These are phyloP conservation scores for Saccostrea echinata DNA, from an alignment of 1,140 invertebrate species.

Conservation along the genomic window DNA sequence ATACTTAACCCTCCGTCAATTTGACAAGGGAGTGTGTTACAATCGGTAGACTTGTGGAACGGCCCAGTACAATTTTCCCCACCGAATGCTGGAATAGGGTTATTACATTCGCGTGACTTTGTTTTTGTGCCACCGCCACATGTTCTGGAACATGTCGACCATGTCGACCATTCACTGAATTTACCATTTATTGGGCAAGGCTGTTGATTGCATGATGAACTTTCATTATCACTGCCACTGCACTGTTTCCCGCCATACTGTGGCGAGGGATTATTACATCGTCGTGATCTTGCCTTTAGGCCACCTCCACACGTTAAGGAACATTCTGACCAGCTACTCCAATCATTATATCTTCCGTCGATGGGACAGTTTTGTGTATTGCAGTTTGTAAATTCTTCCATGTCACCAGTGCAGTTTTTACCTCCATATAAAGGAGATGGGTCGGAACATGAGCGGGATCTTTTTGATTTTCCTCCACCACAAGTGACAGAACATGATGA, in stretches of 20 bases:
- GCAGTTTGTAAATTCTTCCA: slow-evolving; percentile 66
- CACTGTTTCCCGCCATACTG: slow-evolving; percentile 64
- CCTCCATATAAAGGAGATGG: slow-evolving; percentile 72
- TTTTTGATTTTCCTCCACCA: slow-evolving; percentile 70
- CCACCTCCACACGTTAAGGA: slow-evolving; percentile 68
- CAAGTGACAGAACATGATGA: slow-evolving; percentile 74
- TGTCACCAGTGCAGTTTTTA: slow-evolving; percentile 68
- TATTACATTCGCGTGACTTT: slow-evolving; percentile 27
- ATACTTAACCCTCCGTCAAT: slow-evolving; percentile 4
- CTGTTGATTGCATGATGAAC: neutral
- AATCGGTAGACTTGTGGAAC: slow-evolving; percentile 62
- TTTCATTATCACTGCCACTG: slow-evolving; percentile 42
- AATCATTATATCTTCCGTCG: slow-evolving; percentile 69
- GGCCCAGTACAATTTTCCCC: slow-evolving; percentile 42
- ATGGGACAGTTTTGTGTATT: slow-evolving; percentile 36
- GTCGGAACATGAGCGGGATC: slow-evolving; percentile 73
- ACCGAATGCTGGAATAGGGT: slow-evolving; percentile 42
- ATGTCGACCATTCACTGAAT: slow-evolving; percentile 41
- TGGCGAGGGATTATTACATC: slow-evolving; percentile 64
- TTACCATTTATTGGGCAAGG: slow-evolving; percentile 40
- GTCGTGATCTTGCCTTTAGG: slow-evolving; percentile 49
- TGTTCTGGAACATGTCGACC: slow-evolving; percentile 39
- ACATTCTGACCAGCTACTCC: slow-evolving; percentile 65
- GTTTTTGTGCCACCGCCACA: slow-evolving; percentile 32
- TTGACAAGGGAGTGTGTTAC: slow-evolving; percentile 58